Evolutionary conservation across 1,140 invertebrate genomes (phyloP).

Genomic region (Brachionus koreanus): DNA sequence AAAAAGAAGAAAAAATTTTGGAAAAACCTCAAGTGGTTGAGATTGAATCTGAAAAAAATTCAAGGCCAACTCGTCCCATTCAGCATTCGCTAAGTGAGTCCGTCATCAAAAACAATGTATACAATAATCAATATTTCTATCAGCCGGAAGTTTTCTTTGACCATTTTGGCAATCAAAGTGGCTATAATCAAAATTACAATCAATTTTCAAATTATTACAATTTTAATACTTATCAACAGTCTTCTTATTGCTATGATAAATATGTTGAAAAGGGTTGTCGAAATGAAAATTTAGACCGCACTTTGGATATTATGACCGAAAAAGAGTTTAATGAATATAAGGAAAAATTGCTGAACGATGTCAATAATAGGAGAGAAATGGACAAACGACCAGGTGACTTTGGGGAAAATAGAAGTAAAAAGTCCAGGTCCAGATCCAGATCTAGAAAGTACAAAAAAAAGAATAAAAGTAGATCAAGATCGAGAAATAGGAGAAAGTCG

Average conservation of each 20-base stretch:
- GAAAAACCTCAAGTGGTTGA: not conserved
- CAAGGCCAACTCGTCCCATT: not conserved
- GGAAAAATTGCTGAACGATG: slow-evolving; percentile 14
- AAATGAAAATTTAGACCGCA: not conserved
- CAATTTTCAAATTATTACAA: not conserved
- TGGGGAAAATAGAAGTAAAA: not conserved
- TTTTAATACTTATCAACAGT: not conserved
- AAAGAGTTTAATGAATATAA: slow-evolving; percentile 21
- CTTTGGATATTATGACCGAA: slow-evolving; percentile 25
- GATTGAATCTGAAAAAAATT: not conserved
- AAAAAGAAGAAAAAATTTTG: not conserved
- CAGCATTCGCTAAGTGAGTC: slow-evolving; percentile 1
- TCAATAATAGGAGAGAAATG: not conserved
- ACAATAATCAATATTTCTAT: not conserved
- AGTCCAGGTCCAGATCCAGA: not conserved
- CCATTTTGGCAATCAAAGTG: not conserved
- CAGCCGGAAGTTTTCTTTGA: not conserved
- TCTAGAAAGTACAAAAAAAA: slow-evolving; percentile 16
- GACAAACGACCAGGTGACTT: not conserved
- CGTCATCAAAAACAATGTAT: not conserved
- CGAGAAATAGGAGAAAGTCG: not conserved
- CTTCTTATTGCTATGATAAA: not conserved
- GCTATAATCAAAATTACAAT: not conserved
- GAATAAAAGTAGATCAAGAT: slow-evolving; percentile 12
- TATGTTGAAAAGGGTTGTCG: not conserved